Conservation (phyloP, 2,797 vertebrate genomes). For the Hylomyscus alleni region DNA sequence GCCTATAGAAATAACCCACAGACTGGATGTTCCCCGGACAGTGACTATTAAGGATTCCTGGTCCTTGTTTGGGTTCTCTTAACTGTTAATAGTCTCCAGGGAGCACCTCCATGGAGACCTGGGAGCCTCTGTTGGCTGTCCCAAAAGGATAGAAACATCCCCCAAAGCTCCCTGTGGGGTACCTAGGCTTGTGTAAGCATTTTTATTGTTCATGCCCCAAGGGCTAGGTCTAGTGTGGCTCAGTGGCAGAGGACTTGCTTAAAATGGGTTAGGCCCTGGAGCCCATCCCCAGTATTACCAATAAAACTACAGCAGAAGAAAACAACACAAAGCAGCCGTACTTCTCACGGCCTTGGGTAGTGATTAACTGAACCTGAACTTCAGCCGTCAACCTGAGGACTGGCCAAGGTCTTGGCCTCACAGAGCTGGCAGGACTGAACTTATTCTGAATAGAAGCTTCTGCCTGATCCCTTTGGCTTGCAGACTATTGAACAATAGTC, state of each 20-base stretch:
- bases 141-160: not conserved
- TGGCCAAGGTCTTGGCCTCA: not conserved
- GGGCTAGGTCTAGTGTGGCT: not conserved
- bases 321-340: not conserved
- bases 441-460: not conserved
- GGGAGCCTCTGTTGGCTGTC: not conserved
- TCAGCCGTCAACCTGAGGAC: not conserved
- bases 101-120: not conserved
- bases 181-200: not conserved
- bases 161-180: not conserved
- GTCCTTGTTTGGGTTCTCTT: not conserved
- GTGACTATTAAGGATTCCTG: not conserved
- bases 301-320: not conserved
- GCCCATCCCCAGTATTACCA: not conserved
- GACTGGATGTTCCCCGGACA: not conserved
- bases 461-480: not conserved
- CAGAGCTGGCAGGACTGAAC: not conserved
- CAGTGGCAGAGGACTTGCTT: not conserved
- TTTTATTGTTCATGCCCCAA: not conserved
- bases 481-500: not conserved
- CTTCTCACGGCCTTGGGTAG: not conserved
- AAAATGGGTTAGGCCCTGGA: not conserved
- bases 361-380: not conserved
- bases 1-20: not conserved
- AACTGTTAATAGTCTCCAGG: not conserved